Evolutionary conservation across 2,113 vertebrate species (phyloP), one percentile per base, ranked within the genome.

Genomic region (Xiphophorus couchianus): DNA sequence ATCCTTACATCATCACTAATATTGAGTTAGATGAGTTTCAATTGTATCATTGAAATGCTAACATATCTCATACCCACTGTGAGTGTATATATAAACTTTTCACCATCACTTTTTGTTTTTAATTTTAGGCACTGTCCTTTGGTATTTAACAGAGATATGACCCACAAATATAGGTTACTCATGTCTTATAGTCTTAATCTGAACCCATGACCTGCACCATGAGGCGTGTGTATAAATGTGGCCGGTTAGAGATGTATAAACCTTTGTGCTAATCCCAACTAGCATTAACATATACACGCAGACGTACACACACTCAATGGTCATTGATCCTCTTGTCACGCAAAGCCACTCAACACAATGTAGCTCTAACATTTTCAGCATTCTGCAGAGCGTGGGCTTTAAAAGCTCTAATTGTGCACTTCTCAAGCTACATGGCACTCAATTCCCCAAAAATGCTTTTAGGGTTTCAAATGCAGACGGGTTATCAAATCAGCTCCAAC

Each of bases 101-200:
- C 35, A 11, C 35, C 35, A 37, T 37, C 39, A 42, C 39, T 42
- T 42, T 42, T 42, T 42, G 13, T 14, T 42, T 42, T 42, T 13
- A 42, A 42, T 3, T 13, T 42, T 14, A 4, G 13, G 39, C 13
- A 17, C 5, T 77, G 65, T 1, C 66, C 29, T 30, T 17, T 22
- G 5, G 14, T 73, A 75, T 71, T 86, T 28, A 74, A 42, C 78
- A 73, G 33, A 66, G 39, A 58, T 84, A 72, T 33, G 83, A 80
- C 72, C 58, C 58, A 82, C 84, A 73, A 84, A 90, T 90, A 87
- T 86, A 92, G 84, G 76, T 93, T 92, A 91, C 83, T 64, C 83
- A 69, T 86, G 86, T 89, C 76, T 91, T 90, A 88, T 68, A 73
- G 71, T 83, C 82, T 83, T 93, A 90, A 88, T 90, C 87, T 88